Conservation (phyloP, 1,140 invertebrate genomes). For the Doryteuthis pealeii region DNA sequence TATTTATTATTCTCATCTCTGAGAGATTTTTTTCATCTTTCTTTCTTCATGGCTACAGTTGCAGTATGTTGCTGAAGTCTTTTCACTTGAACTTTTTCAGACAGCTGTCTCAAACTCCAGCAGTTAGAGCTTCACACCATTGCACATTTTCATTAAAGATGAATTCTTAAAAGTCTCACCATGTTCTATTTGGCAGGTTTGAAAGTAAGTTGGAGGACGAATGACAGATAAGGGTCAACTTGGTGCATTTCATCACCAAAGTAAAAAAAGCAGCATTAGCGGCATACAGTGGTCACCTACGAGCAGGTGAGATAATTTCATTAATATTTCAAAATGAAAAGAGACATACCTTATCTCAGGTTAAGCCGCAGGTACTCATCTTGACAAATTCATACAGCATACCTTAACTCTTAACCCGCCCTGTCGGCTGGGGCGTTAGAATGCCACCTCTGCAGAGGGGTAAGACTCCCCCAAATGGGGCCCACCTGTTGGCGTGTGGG, state of each 20-base stretch:
- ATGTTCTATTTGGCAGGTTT: conserved; percentile 67
- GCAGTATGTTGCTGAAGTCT: conserved; percentile 1
- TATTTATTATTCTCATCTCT: too few species aligned
- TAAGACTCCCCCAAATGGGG: too few species aligned
- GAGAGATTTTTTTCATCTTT: not conserved
- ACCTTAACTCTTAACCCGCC: too few species aligned
- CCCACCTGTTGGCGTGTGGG: too few species aligned
- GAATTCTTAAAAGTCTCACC: not conserved
- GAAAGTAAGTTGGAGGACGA: conserved; percentile 92
- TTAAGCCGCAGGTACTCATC: too few species aligned
- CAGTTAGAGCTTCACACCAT: too few species aligned
- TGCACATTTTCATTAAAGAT: too few species aligned
- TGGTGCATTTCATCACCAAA: conserved; percentile 93
- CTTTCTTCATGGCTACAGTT: not conserved
- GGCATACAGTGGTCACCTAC: conserved; percentile 89
- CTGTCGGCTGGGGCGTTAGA: too few species aligned
- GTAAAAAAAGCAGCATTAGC: conserved; percentile 96
- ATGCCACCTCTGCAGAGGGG: too few species aligned
- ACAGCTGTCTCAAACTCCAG: not conserved
- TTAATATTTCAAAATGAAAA: too few species aligned
- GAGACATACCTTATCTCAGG: too few species aligned
- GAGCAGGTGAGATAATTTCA: conserved; percentile 74
- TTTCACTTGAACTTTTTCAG: not conserved
- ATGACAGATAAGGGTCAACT: conserved; percentile 70
- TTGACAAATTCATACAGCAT: too few species aligned